Conservation (phyloP, 1,140 invertebrate species). For the Stenopsyche tienmushanensis region DNA sequence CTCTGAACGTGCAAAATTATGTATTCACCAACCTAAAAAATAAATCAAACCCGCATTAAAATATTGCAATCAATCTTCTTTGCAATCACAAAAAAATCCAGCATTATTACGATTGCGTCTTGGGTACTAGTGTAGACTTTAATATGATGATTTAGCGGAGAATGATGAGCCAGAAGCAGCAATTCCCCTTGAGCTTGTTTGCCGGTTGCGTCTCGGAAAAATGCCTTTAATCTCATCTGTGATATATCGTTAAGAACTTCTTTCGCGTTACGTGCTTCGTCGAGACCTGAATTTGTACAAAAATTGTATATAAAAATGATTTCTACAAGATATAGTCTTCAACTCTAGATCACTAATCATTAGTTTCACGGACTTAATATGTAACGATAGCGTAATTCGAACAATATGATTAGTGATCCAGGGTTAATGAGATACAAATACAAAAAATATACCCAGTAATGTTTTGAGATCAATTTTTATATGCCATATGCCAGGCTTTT, state of each 20-base stretch:
- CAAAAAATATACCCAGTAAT: slow-evolving; percentile 50
- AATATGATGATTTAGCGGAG: slow-evolving; percentile 82
- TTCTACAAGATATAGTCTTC: too few relatives aligned
- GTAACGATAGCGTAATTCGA: too few relatives aligned
- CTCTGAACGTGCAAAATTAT: slow-evolving; percentile 92
- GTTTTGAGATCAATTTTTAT: slow-evolving; percentile 72
- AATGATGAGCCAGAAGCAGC: slow-evolving; percentile 73
- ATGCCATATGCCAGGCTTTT: slow-evolving; percentile 70
- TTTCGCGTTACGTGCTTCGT: slow-evolving; percentile 56
- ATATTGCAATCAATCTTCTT: not conserved
- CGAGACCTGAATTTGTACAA: slow-evolving; percentile 46
- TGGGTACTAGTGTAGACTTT: slow-evolving; percentile 85
- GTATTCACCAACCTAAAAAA: slow-evolving; percentile 81
- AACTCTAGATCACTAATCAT: slow-evolving; percentile 9
- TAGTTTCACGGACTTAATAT: slow-evolving; percentile 8
- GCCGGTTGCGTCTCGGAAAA: slow-evolving; percentile 68
- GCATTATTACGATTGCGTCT: slow-evolving; percentile 66
- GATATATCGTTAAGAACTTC: slow-evolving; percentile 67
- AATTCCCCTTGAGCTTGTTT: slow-evolving; percentile 65
- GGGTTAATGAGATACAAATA: too few relatives aligned
- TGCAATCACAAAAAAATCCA: slow-evolving; percentile 1
- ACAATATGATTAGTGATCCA: not conserved
- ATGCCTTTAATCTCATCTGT: slow-evolving; percentile 67
- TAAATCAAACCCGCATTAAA: not conserved
- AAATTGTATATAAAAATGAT: slow-evolving; percentile 15